These are phyloP conservation scores for Micropoecilia bifurca DNA, from an alignment of 2,797 vertebrate species.

Conservation along the genomic window DNA sequence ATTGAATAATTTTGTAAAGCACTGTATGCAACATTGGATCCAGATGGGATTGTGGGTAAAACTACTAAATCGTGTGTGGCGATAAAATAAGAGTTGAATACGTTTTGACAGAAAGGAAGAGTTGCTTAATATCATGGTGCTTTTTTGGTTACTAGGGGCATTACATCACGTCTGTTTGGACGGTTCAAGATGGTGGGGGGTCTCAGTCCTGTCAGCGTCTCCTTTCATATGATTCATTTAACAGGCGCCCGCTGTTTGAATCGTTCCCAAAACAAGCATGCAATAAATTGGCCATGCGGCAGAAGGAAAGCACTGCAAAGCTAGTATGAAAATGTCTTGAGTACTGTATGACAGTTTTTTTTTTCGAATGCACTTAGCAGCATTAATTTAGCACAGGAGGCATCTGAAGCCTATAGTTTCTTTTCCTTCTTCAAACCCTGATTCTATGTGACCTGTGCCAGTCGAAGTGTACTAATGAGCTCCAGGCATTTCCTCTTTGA, in stretches of 20 bases:
- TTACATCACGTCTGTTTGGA: slow-evolving; percentile 20
- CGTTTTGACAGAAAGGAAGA: slow-evolving; percentile 13
- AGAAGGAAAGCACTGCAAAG: background rate
- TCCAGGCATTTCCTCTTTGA: slow-evolving; percentile 50
- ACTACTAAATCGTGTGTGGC: slow-evolving; percentile 25
- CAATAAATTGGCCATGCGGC: background rate
- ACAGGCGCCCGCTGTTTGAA: slow-evolving; percentile 23
- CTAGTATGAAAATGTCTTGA: background rate
- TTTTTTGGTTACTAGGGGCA: slow-evolving; percentile 18
- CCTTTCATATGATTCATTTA: slow-evolving; percentile 13
- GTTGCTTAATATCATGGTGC: slow-evolving; percentile 23
- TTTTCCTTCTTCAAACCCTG: slow-evolving; percentile 4
- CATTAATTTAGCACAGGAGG: slow-evolving; percentile 3
- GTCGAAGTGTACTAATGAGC: slow-evolving; percentile 38
- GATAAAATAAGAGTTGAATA: background rate
- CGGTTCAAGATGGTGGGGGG: slow-evolving; percentile 14
- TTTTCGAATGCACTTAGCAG: background rate
- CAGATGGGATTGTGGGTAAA: slow-evolving; percentile 10
- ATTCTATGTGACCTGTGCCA: slow-evolving; percentile 43
- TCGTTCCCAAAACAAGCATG: slow-evolving; percentile 3
- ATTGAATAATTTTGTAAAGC: background rate
- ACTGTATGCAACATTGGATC: slow-evolving; percentile 8
- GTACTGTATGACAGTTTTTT: background rate
- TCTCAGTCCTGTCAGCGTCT: slow-evolving; percentile 7
- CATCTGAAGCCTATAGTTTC: slow-evolving; percentile 4